A percentile compares a stretch with the other conserved stretches of the same genome.
Conservation (phyloP, 2,888 invertebrate genomes). For the Melieria picta region DNA sequence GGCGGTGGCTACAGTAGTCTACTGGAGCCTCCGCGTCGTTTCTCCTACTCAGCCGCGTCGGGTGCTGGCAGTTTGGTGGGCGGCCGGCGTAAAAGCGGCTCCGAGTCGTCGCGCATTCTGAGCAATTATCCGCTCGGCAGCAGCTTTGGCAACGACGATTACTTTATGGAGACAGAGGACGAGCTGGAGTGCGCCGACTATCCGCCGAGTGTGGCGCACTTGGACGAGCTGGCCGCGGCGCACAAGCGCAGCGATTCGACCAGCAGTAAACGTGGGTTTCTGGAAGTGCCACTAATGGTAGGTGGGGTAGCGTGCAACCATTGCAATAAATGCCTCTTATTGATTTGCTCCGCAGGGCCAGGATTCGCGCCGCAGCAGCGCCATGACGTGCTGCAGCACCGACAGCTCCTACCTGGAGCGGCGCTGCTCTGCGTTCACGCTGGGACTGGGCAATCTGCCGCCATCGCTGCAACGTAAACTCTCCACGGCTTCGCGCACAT, state of each 20-base stretch:
- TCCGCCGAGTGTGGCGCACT: conserved; percentile 62
- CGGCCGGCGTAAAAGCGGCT: conserved; percentile 72
- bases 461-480: conserved; percentile 62
- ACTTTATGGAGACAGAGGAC: conserved; percentile 66
- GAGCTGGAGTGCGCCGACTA: conserved; percentile 66
- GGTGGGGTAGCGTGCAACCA: conserved; percentile 41
- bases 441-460: conserved; percentile 74
- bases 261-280: conserved; percentile 63
- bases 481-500: conserved; percentile 61
- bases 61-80: conserved; percentile 67
- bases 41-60: conserved; percentile 66
- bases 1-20: conserved; percentile 79
- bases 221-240: conserved; percentile 45
- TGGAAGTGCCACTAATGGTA: conserved; percentile 65
- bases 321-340: not conserved
- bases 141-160: conserved; percentile 66
- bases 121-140: conserved; percentile 66
- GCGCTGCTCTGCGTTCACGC: conserved; percentile 80
- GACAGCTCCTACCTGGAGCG: conserved; percentile 86
- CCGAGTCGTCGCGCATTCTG: conserved; percentile 68
- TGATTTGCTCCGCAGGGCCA: conserved; percentile 55
- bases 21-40: conserved; percentile 75
- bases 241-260: conserved; percentile 61
- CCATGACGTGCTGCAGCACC: conserved; percentile 85
- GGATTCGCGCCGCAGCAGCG: conserved; percentile 76